Evolutionary conservation across 2,797 vertebrate genomes (phyloP), one percentile per base, ranked within the genome.

Genomic region (Alca torda): DNA sequence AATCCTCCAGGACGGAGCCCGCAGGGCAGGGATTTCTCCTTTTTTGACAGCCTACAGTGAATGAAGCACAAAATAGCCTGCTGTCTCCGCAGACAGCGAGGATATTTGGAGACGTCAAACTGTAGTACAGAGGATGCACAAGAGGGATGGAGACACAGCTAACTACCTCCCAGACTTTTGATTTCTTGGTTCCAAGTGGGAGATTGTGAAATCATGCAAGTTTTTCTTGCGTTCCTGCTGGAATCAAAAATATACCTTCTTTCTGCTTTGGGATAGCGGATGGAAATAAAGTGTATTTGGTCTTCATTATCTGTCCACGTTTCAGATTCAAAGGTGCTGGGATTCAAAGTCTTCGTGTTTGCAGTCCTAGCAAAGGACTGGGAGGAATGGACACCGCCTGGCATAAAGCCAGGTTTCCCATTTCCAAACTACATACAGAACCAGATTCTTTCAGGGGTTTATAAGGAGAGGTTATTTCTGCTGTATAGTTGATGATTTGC

Each of bases 31-130:
- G 76, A 90, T 91, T 95, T 97, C 90, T 96, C 72, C 84, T 94
- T 84, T 94, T 94, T 77, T 93, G 60, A 95, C 91, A 96, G 95
- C 77, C 91, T 79, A 79, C 50, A 77, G 91, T 79, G 96, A 96
- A 93, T 79, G 94, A 91, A 96, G 93, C 91, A 95, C 96, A 91
- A 89, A 89, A 95, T 84, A 95, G 93, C 91, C 87, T 95, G 87
- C 93, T 95, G 94, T 74, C 95, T 96, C 87, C 12, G 6, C 87
- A 94, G 94, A 95, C 89, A 96, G 91, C 53, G 26, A 69, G 79
- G 96, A 72, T 92, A 92, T 95, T 95, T 93, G 93, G 79, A 96
- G 96, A 95, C 10, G 63, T 91, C 96, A 93, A 95, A 86, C 89
- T 84, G 54, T 41, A 92, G 79, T 21, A 84, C 61, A 78, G 87